Evolutionary conservation across 2,888 invertebrate species (phyloP).

Genomic region (Beris chalybata): DNA sequence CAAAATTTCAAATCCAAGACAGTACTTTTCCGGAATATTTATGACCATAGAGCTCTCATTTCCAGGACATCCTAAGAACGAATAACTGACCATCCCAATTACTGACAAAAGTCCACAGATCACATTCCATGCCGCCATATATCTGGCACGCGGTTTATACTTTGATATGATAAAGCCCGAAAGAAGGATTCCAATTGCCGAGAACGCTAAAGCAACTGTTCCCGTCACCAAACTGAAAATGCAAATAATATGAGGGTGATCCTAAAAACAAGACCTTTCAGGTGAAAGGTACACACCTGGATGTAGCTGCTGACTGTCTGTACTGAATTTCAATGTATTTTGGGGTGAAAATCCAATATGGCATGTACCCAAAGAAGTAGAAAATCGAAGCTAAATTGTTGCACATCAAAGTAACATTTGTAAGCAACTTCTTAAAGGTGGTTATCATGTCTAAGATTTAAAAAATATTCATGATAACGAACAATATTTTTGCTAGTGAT

Average conservation of each 20-base stretch:
- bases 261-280: not conserved
- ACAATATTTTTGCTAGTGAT: not conserved
- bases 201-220: slow-evolving; percentile 69
- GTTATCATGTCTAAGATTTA: slow-evolving; percentile 62
- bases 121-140: slow-evolving; percentile 71
- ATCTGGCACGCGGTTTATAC: slow-evolving; percentile 67
- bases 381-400: slow-evolving; percentile 75
- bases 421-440: slow-evolving; percentile 65
- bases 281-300: slow-evolving; percentile 51
- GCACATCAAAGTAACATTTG: slow-evolving; percentile 69
- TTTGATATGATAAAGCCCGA: slow-evolving; percentile 68
- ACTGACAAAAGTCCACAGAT: slow-evolving; percentile 66
- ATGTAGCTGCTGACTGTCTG: slow-evolving; percentile 72
- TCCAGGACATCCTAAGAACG: slow-evolving; percentile 67
- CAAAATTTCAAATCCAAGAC: slow-evolving; percentile 14
- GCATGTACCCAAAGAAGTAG: slow-evolving; percentile 71
- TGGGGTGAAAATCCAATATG: slow-evolving; percentile 79
- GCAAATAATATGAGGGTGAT: not conserved
- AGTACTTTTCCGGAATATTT: slow-evolving; percentile 50
- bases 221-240: slow-evolving; percentile 68
- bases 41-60: slow-evolving; percentile 59
- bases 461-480: slow-evolving; percentile 5
- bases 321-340: slow-evolving; percentile 84
- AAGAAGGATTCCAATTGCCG: slow-evolving; percentile 68
- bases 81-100: slow-evolving; percentile 65